Evolutionary conservation across 2,888 invertebrate genomes (phyloP), one percentile per base, ranked within the genome.

Genomic region (Lampropteryx suffumata): DNA sequence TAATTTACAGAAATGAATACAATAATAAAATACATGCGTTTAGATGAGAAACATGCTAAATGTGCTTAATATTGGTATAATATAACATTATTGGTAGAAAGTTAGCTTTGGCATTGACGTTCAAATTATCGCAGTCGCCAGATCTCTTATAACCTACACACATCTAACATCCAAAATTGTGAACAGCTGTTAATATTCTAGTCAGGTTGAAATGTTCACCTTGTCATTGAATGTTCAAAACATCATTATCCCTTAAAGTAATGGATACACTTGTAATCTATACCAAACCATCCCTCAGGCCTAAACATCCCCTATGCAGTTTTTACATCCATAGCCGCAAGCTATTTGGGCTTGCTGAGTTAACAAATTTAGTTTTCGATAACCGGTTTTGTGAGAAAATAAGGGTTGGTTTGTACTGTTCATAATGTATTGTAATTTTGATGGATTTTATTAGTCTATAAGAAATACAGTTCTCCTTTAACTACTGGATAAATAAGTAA

Each of bases 281-380:
- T 49, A 42, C 36, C 24, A 7, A 13, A 12, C 3, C 46, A 9
- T 21, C n/a, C 39, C 43, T 6, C 24, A 32, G 33, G 41, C 67
- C 64, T 64, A 63, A 69, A 62, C 59, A 32, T 60, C 59, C 64
- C 71, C 68, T 62, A 66, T 68, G 68, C 70, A 73, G 66, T 72
- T 72, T 59, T 60, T 60, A 61, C 55, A 41, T 55, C 68, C 50
- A 58, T 54, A 42, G 48, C 59, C 62, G 47, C 34, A 13, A 57
- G 64, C 57, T 61, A 61, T 64, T 57, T 49, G 55, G 63, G 55
- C 57, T 59, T 56, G 55, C 49, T 54, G 62, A 61, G 67, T 68
- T 79, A 78, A 76, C 73, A 67, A 74, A 77, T 73, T 72, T 67
- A 69, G 73, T 78, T 74, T 33, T 55, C 68, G 46, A 61, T 59